Evolutionary conservation across 2,888 invertebrate species (phyloP).

Genomic region (Conchocele bisecta): DNA sequence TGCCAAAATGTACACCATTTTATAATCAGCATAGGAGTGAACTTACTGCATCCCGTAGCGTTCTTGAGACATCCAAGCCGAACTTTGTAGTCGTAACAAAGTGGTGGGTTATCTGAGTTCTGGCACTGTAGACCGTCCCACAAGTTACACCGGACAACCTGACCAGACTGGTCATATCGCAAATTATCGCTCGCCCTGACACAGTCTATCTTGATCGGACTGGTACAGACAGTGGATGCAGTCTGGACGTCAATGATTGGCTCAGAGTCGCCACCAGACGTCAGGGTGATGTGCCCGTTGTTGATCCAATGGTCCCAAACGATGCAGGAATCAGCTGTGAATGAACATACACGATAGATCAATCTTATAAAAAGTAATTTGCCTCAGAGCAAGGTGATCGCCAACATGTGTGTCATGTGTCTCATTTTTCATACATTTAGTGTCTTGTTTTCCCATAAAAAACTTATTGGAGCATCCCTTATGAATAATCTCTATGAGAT

Average conservation of each 20-base stretch:
- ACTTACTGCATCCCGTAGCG: constrained; percentile 73
- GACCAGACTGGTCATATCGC: constrained; percentile 64
- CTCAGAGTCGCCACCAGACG: constrained; percentile 74
- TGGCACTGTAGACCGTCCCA: constrained; percentile 89
- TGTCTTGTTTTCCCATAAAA: too few relatives aligned
- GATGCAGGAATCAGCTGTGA: constrained; percentile 68
- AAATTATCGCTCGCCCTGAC: constrained; percentile 68
- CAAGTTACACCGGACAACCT: constrained; percentile 82
- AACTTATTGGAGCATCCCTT: too few relatives aligned
- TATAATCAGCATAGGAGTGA: too few relatives aligned
- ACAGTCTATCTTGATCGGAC: constrained; percentile 77
- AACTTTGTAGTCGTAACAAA: constrained; percentile 73
- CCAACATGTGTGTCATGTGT: too few relatives aligned
- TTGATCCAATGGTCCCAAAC: constrained; percentile 78
- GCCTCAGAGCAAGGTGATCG: too few relatives aligned
- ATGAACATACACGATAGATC: too few relatives aligned
- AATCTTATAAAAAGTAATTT: too few relatives aligned
- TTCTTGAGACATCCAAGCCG: constrained; percentile 71
- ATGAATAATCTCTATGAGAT: too few relatives aligned
- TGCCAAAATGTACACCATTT: too few relatives aligned
- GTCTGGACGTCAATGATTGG: constrained; percentile 70
- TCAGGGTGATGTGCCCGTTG: constrained; percentile 66
- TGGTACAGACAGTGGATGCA: constrained; percentile 62
- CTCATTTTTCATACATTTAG: too few relatives aligned
- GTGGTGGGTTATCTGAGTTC: constrained; percentile 69